Evolutionary conservation across 2,797 vertebrate genomes (phyloP), one percentile per base, ranked within the genome.

Genomic region (Myotis planiceps): DNA sequence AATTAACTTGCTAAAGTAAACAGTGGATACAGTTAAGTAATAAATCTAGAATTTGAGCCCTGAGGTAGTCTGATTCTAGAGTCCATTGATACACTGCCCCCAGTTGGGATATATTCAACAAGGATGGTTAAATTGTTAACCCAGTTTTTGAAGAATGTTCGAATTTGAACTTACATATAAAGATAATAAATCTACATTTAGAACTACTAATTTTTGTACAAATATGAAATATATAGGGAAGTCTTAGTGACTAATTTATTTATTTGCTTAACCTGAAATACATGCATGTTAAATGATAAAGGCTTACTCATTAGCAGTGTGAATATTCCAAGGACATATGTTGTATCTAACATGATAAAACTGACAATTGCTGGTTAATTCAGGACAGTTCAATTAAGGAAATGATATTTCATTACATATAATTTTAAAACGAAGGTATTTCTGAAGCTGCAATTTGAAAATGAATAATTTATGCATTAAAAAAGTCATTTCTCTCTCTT

Each of bases 361-460:
- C 27, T 89, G 51, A 65, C 6, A 42, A 13, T 85, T 92, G 29
- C 47, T 92, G 18, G 27, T 93, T 74, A 91, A 79, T 55, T 91
- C 42, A 83, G n/a, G 51, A 42, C 18, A 95, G n/a, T 60, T 79
- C 23, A 82, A 1, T 88, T 95, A 90, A 82, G 14, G n/a, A 81
- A 78, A 72, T 65, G 19, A 71, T 68, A 19, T 55, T 58, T 85
- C 78, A 79, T 92, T 63, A 49, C 45, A 58, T 66, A 27, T 65
- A 83, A 39, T 34, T 82, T 87, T 21, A 92, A 75, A 95, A 74
- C 45, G 37, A 92, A 94, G 47, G 9, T 51, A 42, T 82, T 90
- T 74, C 34, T 90, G 49, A 80, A 88, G 83, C 9, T 74, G 25
- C 66, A 88, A 13, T 88, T 97, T 78, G 80, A 95, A 88, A 82